A percentile compares a stretch with the other conserved stretches of the same genome.
These are phyloP conservation scores for Nesogale talazaci DNA, from an alignment of 2,113 vertebrate species.

Conservation along the genomic window DNA sequence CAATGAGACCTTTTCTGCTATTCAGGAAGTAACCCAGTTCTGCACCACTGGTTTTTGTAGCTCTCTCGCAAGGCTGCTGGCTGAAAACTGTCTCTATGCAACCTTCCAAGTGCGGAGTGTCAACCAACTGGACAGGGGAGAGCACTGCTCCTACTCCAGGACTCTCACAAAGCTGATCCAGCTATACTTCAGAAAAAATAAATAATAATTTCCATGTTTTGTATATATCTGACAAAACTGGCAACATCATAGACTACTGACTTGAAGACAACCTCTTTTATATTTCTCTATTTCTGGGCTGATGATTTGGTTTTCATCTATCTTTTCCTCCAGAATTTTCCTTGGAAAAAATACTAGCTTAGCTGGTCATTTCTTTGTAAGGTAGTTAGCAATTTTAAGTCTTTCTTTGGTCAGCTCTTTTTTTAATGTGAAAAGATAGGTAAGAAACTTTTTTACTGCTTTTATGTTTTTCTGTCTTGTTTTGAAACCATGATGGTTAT, in stretches of 20 bases:
- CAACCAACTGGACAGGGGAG: slow-evolving; percentile 91
- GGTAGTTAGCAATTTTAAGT: slow-evolving; percentile 94
- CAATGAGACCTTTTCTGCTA: slow-evolving; percentile 95
- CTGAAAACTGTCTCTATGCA: slow-evolving; percentile 99
- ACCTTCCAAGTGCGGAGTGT: slow-evolving; percentile 95
- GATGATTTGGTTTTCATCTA: slow-evolving; percentile 89
- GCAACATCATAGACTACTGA: slow-evolving; percentile 98
- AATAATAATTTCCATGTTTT: slow-evolving; percentile 89
- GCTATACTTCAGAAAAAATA: slow-evolving; percentile 90
- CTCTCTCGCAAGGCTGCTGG: slow-evolving; percentile 97
- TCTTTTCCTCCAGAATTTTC: slow-evolving; percentile 85
- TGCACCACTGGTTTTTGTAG: slow-evolving; percentile 97
- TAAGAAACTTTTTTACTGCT: slow-evolving; percentile 91
- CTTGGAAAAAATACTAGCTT: slow-evolving; percentile 92
- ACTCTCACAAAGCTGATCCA: slow-evolving; percentile 91
- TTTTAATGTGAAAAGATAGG: slow-evolving; percentile 95
- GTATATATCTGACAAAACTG: slow-evolving; percentile 97
- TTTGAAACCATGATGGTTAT: slow-evolving; percentile 91
- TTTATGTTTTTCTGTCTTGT: slow-evolving; percentile 92
- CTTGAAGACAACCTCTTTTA: slow-evolving; percentile 92
- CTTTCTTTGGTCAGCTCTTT: slow-evolving; percentile 90
- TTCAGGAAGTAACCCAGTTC: slow-evolving; percentile 98
- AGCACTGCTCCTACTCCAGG: slow-evolving; percentile 89
- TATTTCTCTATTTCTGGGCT: slow-evolving; percentile 92
- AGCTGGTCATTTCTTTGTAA: slow-evolving; percentile 95